Conservation (phyloP, 2,797 vertebrate genomes). For the Hypotaenidia philippensis region DNA sequence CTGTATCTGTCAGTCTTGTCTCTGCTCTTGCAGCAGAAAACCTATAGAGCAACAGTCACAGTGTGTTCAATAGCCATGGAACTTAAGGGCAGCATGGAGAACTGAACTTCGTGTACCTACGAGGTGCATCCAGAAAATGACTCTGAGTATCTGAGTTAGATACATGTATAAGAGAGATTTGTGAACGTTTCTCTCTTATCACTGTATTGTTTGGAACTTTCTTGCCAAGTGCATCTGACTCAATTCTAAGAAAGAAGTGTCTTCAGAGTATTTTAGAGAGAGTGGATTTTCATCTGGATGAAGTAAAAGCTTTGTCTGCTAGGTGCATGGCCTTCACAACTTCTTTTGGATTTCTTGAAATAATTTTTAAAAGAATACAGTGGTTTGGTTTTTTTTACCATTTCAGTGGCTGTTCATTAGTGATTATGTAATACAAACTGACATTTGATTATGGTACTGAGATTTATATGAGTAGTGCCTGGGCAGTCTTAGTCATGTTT, state of each 20-base stretch:
- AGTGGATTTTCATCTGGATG: not conserved
- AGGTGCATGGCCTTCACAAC: not conserved
- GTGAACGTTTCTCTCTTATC: not conserved
- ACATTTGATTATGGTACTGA: not conserved
- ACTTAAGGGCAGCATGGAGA: not conserved
- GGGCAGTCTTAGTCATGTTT: not conserved
- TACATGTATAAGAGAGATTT: not conserved
- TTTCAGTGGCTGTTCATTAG: not conserved
- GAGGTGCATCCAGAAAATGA: not conserved
- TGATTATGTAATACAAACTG: not conserved
- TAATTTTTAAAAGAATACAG: not conserved
- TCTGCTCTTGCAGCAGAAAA: not conserved
- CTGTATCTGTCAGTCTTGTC: not conserved
- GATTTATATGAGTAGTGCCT: not conserved
- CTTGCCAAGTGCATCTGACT: not conserved
- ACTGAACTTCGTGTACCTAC: not conserved
- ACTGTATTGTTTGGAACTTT: not conserved
- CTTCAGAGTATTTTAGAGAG: not conserved
- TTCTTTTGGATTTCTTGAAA: not conserved
- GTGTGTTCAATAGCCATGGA: rapidly evolving
- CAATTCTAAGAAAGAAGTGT: not conserved
- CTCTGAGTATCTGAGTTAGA: not conserved
- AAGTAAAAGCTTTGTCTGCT: not conserved
- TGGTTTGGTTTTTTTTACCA: not conserved
- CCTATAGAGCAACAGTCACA: not conserved